These are phyloP conservation scores for Idaea dimidiata DNA, from an alignment of 2,888 invertebrate genomes.

Conservation along the genomic window DNA sequence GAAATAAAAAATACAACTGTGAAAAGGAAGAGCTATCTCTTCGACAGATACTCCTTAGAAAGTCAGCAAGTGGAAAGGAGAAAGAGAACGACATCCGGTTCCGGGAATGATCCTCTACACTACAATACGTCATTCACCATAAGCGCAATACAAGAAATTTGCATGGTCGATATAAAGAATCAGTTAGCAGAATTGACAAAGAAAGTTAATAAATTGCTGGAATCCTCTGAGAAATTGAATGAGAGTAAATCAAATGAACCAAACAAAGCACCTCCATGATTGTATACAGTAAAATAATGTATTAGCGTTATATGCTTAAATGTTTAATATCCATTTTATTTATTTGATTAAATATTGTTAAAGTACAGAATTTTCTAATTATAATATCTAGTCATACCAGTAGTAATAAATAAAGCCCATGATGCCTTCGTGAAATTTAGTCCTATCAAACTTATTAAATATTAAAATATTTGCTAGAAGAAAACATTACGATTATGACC, in stretches of 20 bases:
- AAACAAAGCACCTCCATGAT: background rate
- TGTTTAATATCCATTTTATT: constrained; percentile 41
- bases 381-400: no score
- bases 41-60: constrained; percentile 65
- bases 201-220: constrained; percentile 62
- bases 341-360: background rate
- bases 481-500: no score
- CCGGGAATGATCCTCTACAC: constrained; percentile 38
- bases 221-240: constrained; percentile 58
- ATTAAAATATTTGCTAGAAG: no score
- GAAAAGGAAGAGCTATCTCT: constrained; percentile 72
- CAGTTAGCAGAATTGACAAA: constrained; percentile 65
- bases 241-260: constrained; percentile 45
- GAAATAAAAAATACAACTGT: constrained; percentile 54
- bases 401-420: no score
- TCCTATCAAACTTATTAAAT: no score
- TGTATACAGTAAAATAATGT: constrained; percentile 4
- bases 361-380: constrained; percentile 3
- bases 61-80: constrained; percentile 68
- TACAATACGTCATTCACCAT: constrained; percentile 57
- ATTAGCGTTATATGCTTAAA: constrained; percentile 34
- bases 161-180: constrained; percentile 72
- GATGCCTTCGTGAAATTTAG: no score
- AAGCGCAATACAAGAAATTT: constrained; percentile 73
- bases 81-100: constrained; percentile 56